Conservation (phyloP, 2,113 vertebrate species). For the Melierax canorus region DNA sequence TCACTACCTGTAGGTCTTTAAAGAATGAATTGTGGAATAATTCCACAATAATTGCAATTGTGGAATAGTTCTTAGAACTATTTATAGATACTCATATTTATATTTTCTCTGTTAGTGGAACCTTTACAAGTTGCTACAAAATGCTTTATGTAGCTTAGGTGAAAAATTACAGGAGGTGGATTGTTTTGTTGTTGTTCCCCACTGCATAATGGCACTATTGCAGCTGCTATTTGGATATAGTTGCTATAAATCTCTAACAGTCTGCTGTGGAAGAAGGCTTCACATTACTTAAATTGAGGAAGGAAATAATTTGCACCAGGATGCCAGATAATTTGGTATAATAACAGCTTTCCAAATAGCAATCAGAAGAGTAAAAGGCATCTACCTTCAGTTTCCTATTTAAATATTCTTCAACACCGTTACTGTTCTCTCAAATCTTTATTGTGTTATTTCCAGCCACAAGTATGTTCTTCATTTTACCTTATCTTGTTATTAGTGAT, state of each 20-base stretch:
- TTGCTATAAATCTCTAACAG: not conserved
- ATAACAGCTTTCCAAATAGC: slow-evolving; percentile 31
- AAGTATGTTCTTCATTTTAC: not conserved
- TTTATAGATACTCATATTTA: not conserved
- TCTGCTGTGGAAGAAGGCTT: not conserved
- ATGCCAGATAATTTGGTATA: slow-evolving; percentile 51
- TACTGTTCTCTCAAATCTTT: not conserved
- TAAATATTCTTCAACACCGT: not conserved
- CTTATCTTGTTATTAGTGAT: not conserved
- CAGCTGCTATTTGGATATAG: slow-evolving; percentile 8
- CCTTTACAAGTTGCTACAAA: not conserved
- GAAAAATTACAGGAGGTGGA: not conserved
- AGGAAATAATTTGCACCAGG: slow-evolving; percentile 66
- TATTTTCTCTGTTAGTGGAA: not conserved
- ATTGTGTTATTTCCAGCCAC: not conserved
- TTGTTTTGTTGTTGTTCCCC: no score
- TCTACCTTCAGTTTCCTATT: not conserved
- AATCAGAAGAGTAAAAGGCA: not conserved
- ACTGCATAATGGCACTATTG: not conserved
- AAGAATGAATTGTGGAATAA: not conserved
- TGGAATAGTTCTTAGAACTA: not conserved
- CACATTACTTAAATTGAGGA: slow-evolving; percentile 57
- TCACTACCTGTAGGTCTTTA: not conserved
- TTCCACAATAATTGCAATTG: not conserved
- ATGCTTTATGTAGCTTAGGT: not conserved